phyloP scores from a whole-genome alignment of 2,888 invertebrate genomes.

The Neria commutata region DNA sequence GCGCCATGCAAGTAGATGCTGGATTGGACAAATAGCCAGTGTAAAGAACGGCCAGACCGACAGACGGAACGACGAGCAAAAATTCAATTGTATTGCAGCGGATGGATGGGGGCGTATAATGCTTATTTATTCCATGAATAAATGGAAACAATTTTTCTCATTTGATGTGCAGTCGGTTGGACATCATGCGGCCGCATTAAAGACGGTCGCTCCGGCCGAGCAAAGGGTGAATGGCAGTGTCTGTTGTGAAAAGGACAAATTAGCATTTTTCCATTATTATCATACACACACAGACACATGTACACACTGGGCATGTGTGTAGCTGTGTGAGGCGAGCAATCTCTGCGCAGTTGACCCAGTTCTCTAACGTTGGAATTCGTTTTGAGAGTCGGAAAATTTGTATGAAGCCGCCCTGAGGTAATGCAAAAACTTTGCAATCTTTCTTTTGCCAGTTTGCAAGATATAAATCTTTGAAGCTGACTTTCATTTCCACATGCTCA shows the following conservation, averaged over 20 bases:
- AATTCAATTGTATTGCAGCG: neutral
- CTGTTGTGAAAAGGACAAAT: slow-evolving; percentile 37
- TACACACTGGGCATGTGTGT: too few relatives aligned
- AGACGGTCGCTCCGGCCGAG: too few relatives aligned
- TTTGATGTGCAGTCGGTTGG: neutral
- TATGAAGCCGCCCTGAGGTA: slow-evolving; percentile 26
- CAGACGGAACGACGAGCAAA: neutral
- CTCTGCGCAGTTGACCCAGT: slow-evolving; percentile 49
- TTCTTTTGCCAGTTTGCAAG: neutral
- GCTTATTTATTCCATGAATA: slow-evolving; percentile 43
- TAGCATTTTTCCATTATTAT: slow-evolving; percentile 47
- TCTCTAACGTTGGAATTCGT: slow-evolving; percentile 56
- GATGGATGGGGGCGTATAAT: neutral
- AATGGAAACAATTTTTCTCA: slow-evolving; percentile 50
- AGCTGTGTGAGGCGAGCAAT: neutral
- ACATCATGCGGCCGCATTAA: neutral
- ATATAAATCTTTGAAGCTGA: slow-evolving; percentile 57
- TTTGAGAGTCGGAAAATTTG: neutral
- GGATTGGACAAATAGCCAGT: neutral
- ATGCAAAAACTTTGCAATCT: slow-evolving; percentile 8
- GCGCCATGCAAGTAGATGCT: neutral
- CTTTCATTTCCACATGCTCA: slow-evolving; percentile 57
- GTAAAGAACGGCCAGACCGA: neutral
- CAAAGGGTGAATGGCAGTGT: too few relatives aligned
- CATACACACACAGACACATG: neutral